Percentiles rank a stretch among this genome's conserved stretches.
Evolutionary conservation across 2,888 invertebrate species (phyloP).

Genomic region (Agriotes lineatus): DNA sequence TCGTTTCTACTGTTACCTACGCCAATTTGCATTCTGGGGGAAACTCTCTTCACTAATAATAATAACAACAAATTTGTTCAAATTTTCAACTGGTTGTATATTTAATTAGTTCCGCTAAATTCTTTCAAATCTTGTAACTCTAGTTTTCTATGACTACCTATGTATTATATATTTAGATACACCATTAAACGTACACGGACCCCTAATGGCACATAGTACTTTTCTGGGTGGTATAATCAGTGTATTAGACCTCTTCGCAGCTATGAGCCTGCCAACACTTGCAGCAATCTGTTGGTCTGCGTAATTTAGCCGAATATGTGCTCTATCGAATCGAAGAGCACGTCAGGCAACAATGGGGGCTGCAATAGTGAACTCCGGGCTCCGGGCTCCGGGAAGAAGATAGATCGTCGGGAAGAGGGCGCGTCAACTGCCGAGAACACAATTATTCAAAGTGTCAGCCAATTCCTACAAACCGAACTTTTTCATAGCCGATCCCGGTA

Average conservation of each 20-base stretch:
- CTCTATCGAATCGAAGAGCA: slow-evolving; percentile 34
- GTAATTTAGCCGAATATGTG: slow-evolving; percentile 27
- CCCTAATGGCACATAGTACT: no score
- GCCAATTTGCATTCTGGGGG: no score
- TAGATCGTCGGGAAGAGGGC: slow-evolving; percentile 41
- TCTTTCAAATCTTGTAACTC: no score
- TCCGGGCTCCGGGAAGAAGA: slow-evolving; percentile 40
- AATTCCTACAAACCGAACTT: slow-evolving; percentile 46
- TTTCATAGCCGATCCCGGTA: slow-evolving; percentile 44
- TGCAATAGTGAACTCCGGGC: slow-evolving; percentile 37
- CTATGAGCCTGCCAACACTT: slow-evolving; percentile 6
- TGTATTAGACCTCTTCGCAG: slow-evolving; percentile 10
- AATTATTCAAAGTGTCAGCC: slow-evolving; percentile 55
- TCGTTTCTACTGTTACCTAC: no score
- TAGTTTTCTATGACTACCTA: no score
- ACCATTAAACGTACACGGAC: no score
- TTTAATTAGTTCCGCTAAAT: no score
- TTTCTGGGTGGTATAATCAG: no score
- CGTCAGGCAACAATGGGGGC: slow-evolving; percentile 34
- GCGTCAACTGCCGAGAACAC: slow-evolving; percentile 48
- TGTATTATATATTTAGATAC: no score
- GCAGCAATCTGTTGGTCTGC: slow-evolving; percentile 12
- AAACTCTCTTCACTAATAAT: no score
- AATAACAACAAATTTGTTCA: no score
- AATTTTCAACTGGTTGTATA: no score